A percentile compares a stretch with the other conserved stretches of the same genome.
Conservation (phyloP, 2,888 invertebrate species). For the Tipula unca region DNA sequence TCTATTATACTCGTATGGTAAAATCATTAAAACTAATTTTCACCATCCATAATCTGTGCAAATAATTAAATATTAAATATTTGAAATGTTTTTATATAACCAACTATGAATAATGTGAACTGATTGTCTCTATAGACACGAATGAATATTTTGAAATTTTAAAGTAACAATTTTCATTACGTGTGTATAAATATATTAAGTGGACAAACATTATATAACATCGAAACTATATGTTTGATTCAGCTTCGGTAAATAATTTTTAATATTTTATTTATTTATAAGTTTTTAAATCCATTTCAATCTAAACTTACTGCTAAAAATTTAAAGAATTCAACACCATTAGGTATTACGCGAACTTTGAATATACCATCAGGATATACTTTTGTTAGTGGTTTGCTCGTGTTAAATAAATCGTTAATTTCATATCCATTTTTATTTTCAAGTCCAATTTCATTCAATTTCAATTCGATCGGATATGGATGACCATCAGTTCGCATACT, state of each 20-base stretch:
- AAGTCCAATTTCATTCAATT: slow-evolving; percentile 37
- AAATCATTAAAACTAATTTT: background rate
- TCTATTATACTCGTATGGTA: background rate
- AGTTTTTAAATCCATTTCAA: too few relatives aligned
- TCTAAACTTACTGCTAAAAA: slow-evolving; percentile 25
- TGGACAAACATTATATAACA: too few relatives aligned
- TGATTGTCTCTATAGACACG: background rate
- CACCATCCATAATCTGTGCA: background rate
- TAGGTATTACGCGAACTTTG: slow-evolving; percentile 29
- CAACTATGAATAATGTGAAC: background rate
- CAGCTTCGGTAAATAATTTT: too few relatives aligned
- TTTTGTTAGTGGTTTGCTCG: slow-evolving; percentile 23
- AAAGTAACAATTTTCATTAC: background rate
- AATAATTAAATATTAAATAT: background rate
- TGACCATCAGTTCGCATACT: slow-evolving; percentile 42
- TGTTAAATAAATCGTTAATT: slow-evolving; percentile 32
- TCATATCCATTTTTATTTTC: slow-evolving; percentile 33
- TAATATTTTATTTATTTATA: too few relatives aligned
- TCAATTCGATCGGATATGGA: slow-evolving; percentile 34
- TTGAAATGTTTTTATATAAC: background rate
- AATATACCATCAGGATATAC: slow-evolving; percentile 24
- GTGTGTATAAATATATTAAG: too few relatives aligned
- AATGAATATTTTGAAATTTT: background rate
- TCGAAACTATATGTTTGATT: too few relatives aligned
- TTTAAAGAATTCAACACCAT: slow-evolving; percentile 31